Evolutionary conservation across 2,113 vertebrate species (phyloP), one percentile per base, ranked within the genome.

Genomic region (Leucopternis melanops): DNA sequence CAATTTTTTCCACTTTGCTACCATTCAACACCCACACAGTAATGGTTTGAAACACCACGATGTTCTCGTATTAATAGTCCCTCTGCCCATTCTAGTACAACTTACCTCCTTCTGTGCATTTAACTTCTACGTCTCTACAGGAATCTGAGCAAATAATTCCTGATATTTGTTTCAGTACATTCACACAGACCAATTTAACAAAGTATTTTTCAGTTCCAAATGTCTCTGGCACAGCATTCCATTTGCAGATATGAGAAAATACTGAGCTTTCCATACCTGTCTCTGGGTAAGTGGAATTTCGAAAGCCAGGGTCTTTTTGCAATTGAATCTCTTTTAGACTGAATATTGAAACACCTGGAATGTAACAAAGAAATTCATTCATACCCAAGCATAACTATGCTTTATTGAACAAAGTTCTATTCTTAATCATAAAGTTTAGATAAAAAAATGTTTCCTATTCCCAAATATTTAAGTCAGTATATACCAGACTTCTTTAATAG

Each of bases 231-330:
- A 92, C 14, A 83, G 88, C 31, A 58, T 36, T 86, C 63, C 3
- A 8, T 66, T 31, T 82, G 66, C 52, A 92, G 50, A 49, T 16
- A 57, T 0, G 16, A 84, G 32, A 77, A 90, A 86, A 71, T 34
- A 54, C 0, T 31, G 29, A 78, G 27, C 19, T 77, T 95, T 78
- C 88, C 95, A 83, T 97, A 99, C 99, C 99, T 98, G 99, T 99
- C 96, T 99, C 99, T 94, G 99, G 98, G 97, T 99, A 99, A 40
- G 99, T 98, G 81, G 99, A 98, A 98, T 98, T 99, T 98, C 99
- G 98, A 98, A 99, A 99, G 97, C 99, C 99, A 57, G 99, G 99
- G 95, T 99, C 99, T 98, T 99, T 99, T 97, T 99, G 99, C 97
- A 99, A 97, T 59, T 99, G 99, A 97, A 99, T 98, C 95, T 99